Percentiles rank a stretch among this genome's conserved stretches.
Conservation (phyloP, 2,797 vertebrate species). For the Takifugu ocellatus region DNA sequence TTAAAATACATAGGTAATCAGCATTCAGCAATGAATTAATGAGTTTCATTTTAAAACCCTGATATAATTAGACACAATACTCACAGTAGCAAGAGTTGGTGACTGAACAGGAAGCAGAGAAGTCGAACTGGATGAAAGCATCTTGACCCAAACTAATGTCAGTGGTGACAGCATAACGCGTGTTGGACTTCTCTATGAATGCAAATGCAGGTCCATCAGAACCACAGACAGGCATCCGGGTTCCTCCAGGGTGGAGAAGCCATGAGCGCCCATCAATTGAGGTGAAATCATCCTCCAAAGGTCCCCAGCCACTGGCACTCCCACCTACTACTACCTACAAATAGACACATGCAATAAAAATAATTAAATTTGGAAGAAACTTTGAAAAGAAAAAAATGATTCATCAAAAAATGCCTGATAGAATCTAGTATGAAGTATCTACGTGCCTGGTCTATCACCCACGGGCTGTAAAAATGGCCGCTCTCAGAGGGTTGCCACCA, state of each 20-base stretch:
- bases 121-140: slow-evolving; percentile 96
- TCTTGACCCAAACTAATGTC: slow-evolving; percentile 93
- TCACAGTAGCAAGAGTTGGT: slow-evolving; percentile 97
- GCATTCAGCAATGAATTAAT: too few relatives aligned
- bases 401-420: background rate
- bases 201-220: slow-evolving; percentile 93
- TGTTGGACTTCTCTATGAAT: slow-evolving; percentile 98
- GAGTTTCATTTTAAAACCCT: too few relatives aligned
- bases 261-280: slow-evolving; percentile 89
- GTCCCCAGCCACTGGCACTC: slow-evolving; percentile 93
- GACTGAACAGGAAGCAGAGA: slow-evolving; percentile 97
- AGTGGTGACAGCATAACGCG: slow-evolving; percentile 93
- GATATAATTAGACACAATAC: slow-evolving; percentile 9
- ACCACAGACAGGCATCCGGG: slow-evolving; percentile 97
- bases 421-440: too few relatives aligned
- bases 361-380: background rate
- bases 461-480: slow-evolving; percentile 96
- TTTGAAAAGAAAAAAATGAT: background rate
- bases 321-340: slow-evolving; percentile 93
- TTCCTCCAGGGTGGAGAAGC: slow-evolving; percentile 96
- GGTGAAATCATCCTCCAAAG: slow-evolving; percentile 94
- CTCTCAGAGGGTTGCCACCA: slow-evolving; percentile 98
- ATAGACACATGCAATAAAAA: background rate
- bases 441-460: slow-evolving; percentile 96
- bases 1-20: too few relatives aligned